These are phyloP conservation scores for Autographa pulchrina DNA, from an alignment of 2,888 invertebrate genomes.

Conservation along the genomic window DNA sequence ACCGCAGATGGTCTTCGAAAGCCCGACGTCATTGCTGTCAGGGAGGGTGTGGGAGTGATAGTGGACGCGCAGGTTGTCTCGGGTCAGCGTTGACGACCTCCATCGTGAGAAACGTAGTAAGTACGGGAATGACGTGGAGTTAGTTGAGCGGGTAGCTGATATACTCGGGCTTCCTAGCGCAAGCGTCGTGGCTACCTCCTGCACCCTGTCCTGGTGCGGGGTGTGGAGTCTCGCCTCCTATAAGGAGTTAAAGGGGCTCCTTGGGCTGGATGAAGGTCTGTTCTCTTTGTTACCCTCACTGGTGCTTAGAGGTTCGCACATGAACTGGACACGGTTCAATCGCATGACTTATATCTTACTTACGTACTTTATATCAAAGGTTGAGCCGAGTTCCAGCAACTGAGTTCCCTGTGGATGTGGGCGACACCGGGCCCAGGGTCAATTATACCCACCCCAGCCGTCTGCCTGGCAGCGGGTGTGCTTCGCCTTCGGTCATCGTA, in stretches of 20 bases:
- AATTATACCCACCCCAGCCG: neutral
- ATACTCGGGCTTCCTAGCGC: constrained; percentile 46
- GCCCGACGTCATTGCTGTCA: constrained; percentile 64
- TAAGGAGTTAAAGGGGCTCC: constrained; percentile 21
- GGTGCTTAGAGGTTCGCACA: neutral
- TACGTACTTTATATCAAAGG: too few relatives aligned
- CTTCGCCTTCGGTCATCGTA: neutral
- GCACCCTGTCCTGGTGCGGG: constrained; percentile 55
- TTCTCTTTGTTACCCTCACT: constrained; percentile 4
- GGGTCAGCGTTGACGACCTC: constrained; percentile 7
- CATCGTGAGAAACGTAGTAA: constrained; percentile 58
- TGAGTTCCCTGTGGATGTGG: neutral
- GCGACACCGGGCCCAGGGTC: too few relatives aligned
- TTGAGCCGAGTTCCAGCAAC: neutral
- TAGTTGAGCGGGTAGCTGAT: constrained; percentile 49
- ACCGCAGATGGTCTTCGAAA: constrained; percentile 62
- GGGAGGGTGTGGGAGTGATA: constrained; percentile 40
- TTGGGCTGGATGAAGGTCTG: constrained; percentile 4
- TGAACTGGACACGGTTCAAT: neutral
- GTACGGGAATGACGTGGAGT: constrained; percentile 54
- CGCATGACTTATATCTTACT: too few relatives aligned
- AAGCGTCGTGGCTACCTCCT: constrained; percentile 33
- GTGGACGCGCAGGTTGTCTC: too few relatives aligned
- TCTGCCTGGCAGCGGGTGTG: neutral
- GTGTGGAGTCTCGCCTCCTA: constrained; percentile 49